Conservation (phyloP, 2,888 invertebrate species). For the Bruchidius siliquastri region DNA sequence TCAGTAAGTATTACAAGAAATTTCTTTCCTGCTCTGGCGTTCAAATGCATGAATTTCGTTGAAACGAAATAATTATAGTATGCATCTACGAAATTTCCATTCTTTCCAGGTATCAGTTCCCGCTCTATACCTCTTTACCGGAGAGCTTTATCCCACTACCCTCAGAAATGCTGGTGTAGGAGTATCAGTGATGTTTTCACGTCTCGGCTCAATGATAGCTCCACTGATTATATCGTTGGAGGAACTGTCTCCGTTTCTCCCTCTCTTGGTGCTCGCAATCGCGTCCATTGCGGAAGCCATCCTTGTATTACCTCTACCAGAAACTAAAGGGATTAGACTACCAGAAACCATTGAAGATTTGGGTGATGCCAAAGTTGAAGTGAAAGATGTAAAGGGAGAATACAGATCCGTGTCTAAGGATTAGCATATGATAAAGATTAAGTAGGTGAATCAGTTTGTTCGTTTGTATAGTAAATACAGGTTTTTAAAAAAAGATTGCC, state of each 20-base stretch:
- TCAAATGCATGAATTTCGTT: too few relatives aligned
- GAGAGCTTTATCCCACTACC: slow-evolving; percentile 75
- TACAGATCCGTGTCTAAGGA: not conserved
- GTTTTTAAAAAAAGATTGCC: too few relatives aligned
- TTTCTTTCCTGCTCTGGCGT: too few relatives aligned
- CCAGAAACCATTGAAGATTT: slow-evolving; percentile 55
- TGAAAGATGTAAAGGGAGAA: not conserved
- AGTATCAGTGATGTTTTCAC: slow-evolving; percentile 67
- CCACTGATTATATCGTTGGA: slow-evolving; percentile 39
- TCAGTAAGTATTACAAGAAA: slow-evolving; percentile 52
- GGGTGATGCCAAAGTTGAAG: slow-evolving; percentile 9
- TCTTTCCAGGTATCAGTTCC: slow-evolving; percentile 50
- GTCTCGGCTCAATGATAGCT: slow-evolving; percentile 69
- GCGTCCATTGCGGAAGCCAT: slow-evolving; percentile 35
- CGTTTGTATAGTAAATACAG: too few relatives aligned
- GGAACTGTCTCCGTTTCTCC: slow-evolving; percentile 31
- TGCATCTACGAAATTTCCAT: not conserved
- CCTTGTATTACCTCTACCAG: slow-evolving; percentile 41
- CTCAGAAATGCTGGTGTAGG: slow-evolving; percentile 73
- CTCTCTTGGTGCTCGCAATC: slow-evolving; percentile 37
- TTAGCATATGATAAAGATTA: not conserved
- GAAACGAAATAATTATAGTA: too few relatives aligned
- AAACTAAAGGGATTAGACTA: slow-evolving; percentile 44
- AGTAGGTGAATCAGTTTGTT: too few relatives aligned
- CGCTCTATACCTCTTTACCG: slow-evolving; percentile 67